Evolutionary conservation across 1,140 invertebrate species (phyloP), one percentile per base, ranked within the genome.

Genomic region (Portunus trituberculatus): DNA sequence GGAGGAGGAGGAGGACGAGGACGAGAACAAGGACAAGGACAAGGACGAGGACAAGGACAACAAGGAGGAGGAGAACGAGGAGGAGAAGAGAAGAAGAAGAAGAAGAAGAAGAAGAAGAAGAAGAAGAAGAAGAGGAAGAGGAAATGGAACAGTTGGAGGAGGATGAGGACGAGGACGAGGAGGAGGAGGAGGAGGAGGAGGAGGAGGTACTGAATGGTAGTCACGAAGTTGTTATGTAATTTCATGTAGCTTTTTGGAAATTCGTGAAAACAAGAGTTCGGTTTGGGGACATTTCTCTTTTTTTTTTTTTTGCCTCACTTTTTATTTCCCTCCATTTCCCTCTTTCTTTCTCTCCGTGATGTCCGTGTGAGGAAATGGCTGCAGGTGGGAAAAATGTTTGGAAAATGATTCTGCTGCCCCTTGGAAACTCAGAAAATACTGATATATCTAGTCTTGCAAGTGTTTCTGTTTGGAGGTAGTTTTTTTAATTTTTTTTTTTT

Each of bases 171-270:
- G 67, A 76, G 67, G 67, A 76, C 10, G 25, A 59, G 52, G 52
- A 59, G 52, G 52, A 59, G 52, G 10, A 20, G 20, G 52, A 59
- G 52, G 52, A 59, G 20, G 52, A 59, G 52, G 52, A 59, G 84
- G 28, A 86, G 84, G 32, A 39, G 12, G n/a, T 12, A 29, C 14
- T 2, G 31, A 31, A 46, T 46, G 31, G n/a, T 16, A 88, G 86
- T 46, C 86, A 88, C 86, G 31, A 20, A 88, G 45, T 46, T 59
- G 52, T 59, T 76, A 76, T 59, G 67, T n/a, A 76, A 76, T 76
- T 76, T 76, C 39, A 39, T 39, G 39, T 76, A 25, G n/a, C 67
- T 76, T 76, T 76, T 76, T n/a, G 20, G 20, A 76, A 76, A 76
- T 76, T 76, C 28, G 86, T 39, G 86, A 28, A 16, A 88, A 46